A percentile compares a stretch with the other conserved stretches of the same genome.
These are phyloP conservation scores for Poecilobothrus nobilitatus DNA, from an alignment of 2,888 invertebrate genomes.

Conservation along the genomic window DNA sequence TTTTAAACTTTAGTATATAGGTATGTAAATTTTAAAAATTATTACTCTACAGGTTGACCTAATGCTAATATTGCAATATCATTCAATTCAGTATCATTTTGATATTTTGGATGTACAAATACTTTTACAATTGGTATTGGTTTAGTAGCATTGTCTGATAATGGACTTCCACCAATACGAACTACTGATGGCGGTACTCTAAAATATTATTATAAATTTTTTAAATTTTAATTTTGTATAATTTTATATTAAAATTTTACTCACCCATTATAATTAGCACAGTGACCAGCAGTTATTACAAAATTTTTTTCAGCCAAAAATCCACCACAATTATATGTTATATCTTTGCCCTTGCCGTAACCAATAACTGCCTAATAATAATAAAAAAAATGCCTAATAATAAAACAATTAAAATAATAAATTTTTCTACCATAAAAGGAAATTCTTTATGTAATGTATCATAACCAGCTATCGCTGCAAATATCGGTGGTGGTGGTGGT, in stretches of 20 bases:
- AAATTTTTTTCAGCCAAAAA: constrained; percentile 12
- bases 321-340: constrained; percentile 15
- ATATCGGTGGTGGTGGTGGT: no score
- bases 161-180: constrained; percentile 31
- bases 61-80: not conserved
- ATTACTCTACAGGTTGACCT: not conserved
- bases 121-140: constrained; percentile 28
- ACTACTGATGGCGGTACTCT: constrained; percentile 23
- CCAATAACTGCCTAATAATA: constrained; percentile 11
- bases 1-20: no score
- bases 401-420: not conserved
- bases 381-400: not conserved
- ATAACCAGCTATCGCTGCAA: not conserved
- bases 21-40: not conserved
- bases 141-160: constrained; percentile 14
- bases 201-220: constrained; percentile 9
- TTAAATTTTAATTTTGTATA: not conserved
- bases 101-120: constrained; percentile 42
- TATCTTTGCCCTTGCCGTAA: constrained; percentile 2
- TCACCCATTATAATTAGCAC: constrained; percentile 14
- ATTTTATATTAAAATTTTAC: constrained; percentile 12
- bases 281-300: constrained; percentile 15
- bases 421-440: constrained; percentile 15
- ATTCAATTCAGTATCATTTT: not conserved
- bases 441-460: constrained; percentile 15